phyloP scores from a whole-genome alignment of 2,888 invertebrate species.

The Acleris literana region DNA sequence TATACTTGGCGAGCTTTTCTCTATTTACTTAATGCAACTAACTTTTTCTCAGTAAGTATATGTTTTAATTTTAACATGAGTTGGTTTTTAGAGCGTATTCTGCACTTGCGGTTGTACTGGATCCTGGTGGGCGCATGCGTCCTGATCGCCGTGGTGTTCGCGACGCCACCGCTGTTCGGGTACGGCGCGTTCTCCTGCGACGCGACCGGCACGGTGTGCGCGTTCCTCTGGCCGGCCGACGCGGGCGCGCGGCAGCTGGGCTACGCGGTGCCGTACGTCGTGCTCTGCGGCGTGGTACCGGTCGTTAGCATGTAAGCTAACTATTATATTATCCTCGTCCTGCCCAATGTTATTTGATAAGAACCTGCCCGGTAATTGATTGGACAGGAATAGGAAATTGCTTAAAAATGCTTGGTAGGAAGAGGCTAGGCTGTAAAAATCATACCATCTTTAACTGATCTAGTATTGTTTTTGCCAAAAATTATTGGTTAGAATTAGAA shows the following conservation, averaged over 20 bases:
- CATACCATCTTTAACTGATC: too few relatives aligned
- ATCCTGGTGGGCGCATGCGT: slow-evolving; percentile 71
- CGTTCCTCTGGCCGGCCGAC: slow-evolving; percentile 74
- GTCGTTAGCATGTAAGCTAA: slow-evolving; percentile 73
- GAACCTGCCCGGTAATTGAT: too few relatives aligned
- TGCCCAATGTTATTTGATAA: too few relatives aligned
- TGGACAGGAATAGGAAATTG: too few relatives aligned
- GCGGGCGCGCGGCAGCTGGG: slow-evolving; percentile 71
- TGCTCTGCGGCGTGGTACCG: slow-evolving; percentile 73
- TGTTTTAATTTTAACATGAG: too few relatives aligned
- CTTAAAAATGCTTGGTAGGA: too few relatives aligned
- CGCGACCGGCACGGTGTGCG: slow-evolving; percentile 74
- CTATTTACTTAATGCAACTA: too few relatives aligned
- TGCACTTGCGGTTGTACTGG: slow-evolving; percentile 73
- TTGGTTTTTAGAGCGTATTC: slow-evolving; percentile 61
- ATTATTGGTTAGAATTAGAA: too few relatives aligned
- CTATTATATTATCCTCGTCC: not conserved
- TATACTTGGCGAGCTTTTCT: too few relatives aligned
- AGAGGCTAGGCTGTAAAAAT: too few relatives aligned
- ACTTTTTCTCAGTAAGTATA: too few relatives aligned
- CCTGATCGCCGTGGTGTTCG: slow-evolving; percentile 67
- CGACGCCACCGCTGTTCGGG: slow-evolving; percentile 77
- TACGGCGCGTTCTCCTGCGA: slow-evolving; percentile 81
- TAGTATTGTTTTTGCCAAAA: too few relatives aligned
- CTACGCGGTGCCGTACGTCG: slow-evolving; percentile 69